phyloP scores from a whole-genome alignment of 2,888 invertebrate genomes.

The Atrina japonica region DNA sequence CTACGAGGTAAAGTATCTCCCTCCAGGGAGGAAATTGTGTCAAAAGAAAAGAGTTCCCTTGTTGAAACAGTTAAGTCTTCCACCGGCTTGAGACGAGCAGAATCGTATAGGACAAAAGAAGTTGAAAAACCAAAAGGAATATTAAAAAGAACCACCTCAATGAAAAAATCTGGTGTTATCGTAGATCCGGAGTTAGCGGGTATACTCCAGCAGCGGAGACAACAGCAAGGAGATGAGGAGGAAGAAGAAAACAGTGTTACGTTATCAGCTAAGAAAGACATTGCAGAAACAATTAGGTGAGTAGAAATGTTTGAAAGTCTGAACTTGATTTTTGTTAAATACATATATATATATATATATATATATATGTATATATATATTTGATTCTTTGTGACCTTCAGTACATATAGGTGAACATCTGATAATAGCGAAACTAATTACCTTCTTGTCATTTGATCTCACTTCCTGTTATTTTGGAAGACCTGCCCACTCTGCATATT shows the following conservation, averaged over 20 bases:
- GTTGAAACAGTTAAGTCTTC: conserved; percentile 20
- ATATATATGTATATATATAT: too few species aligned
- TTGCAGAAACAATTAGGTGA: conserved; percentile 60
- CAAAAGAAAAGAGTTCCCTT: not conserved
- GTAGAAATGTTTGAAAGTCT: conserved; percentile 9
- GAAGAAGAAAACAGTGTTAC: conserved; percentile 45
- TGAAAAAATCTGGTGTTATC: conserved; percentile 58
- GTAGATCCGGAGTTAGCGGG: conserved; percentile 69
- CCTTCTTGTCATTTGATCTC: too few species aligned
- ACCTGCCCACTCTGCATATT: too few species aligned
- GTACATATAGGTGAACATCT: too few species aligned
- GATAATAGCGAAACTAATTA: too few species aligned
- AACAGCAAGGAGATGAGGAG: conserved; percentile 53
- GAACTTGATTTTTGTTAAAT: too few species aligned
- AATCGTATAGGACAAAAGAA: conserved; percentile 44
- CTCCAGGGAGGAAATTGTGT: conserved; percentile 9
- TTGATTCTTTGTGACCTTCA: too few species aligned
- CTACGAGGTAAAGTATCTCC: conserved; percentile 16
- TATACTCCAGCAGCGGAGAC: conserved; percentile 62
- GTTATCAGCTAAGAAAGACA: conserved; percentile 63
- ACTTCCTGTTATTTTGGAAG: too few species aligned
- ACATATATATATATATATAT: too few species aligned
- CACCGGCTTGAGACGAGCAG: conserved; percentile 42
- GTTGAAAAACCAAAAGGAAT: conserved; percentile 64
- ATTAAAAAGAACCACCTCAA: conserved; percentile 68